Evolutionary conservation across 2,888 invertebrate genomes (phyloP).

Genomic region (Nematopogon swammerdamellus): DNA sequence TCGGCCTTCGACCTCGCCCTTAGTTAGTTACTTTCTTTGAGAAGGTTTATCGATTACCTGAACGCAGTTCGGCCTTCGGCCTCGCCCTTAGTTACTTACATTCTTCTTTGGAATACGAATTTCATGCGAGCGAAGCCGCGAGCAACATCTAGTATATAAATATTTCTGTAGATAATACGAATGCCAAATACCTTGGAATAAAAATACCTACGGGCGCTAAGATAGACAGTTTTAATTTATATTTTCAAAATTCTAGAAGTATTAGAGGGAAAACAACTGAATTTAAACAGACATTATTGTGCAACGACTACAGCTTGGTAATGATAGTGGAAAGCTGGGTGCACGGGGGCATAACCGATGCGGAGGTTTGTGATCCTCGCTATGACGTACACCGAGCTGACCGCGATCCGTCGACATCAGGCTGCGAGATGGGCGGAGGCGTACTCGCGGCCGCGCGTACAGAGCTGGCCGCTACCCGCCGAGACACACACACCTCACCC

Average conservation of each 20-base stretch:
- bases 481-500: background rate
- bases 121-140: too few species aligned
- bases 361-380: background rate
- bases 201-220: background rate
- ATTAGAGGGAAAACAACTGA: conserved; percentile 1
- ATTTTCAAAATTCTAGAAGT: conserved; percentile 1
- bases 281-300: background rate
- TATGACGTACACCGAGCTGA: background rate
- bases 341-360: background rate
- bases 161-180: background rate
- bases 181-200: background rate
- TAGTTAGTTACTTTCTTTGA: too few species aligned
- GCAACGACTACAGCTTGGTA: background rate
- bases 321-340: background rate
- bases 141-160: too few species aligned
- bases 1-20: too few species aligned
- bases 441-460: background rate
- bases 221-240: background rate
- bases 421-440: background rate
- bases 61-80: too few species aligned
- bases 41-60: too few species aligned
- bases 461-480: background rate
- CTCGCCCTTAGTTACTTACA: too few species aligned
- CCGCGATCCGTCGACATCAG: background rate
- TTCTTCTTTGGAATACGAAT: too few species aligned